Evolutionary conservation across 2,113 vertebrate species (phyloP), one percentile per base, ranked within the genome.

Genomic region (Coturnix japonica): DNA sequence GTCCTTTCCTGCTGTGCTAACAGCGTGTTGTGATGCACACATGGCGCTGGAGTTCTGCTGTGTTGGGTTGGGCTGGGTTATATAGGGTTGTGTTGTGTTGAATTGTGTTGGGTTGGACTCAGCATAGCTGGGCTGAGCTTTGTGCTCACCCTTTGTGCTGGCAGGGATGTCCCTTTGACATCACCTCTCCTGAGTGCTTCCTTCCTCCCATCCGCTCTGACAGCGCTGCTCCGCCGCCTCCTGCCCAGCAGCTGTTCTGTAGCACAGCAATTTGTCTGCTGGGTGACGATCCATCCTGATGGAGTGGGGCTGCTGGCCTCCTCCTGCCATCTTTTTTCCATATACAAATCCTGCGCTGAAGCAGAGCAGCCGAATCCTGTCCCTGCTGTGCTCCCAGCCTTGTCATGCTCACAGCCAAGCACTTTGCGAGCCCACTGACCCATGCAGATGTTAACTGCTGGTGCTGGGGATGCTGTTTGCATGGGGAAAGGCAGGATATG

Each of bases 241-340:
- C 64, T 51, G 71, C 51, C 85, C 89, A 53, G 92, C 95, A 95
- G 95, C 92, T 96, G 96, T 59, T 96, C 43, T 1, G 41, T 91
- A 87, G 92, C 96, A 87, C 78, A 8, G 8, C 89, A 31, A 82
- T 96, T 94, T 95, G 94, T 91, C 95, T 95, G 21, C 86, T 76
- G 31, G 3, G 89, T 92, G 93, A 96, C 91, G 89, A 80, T 96
- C 95, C 84, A 96, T 95, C 95, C 92, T 82, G 96, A 87, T 35
- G 87, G 84, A 94, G 94, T 30, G 5, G 87, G 63, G 19, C 94
- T 71, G 78, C 13, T 73, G 67, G 87, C 75, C 39, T 47, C 60
- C 0, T 2, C 75, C 75, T 92, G 81, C 60, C 89, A 60, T 73
- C 81, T 94, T 93, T 61, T 81, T 96, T 96, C 95, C 96, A 56